phyloP scores from a whole-genome alignment of 2,113 vertebrate species.

The Poecilia latipinna region DNA sequence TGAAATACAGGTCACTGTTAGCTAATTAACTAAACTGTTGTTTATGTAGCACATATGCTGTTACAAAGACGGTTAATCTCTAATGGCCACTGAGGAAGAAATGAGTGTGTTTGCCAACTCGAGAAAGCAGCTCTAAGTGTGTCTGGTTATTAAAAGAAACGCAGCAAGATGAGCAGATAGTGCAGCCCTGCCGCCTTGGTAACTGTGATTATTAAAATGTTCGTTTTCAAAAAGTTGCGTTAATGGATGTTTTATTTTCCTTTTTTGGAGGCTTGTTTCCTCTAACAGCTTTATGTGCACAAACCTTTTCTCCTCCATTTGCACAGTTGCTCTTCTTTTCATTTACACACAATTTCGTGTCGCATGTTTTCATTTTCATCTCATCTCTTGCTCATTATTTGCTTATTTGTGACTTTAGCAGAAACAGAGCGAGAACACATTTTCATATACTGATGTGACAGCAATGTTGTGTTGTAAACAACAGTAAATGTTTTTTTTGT shows the following conservation, averaged over 20 bases:
- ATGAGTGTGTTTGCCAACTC: slow-evolving; percentile 20
- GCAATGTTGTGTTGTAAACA: slow-evolving; percentile 45
- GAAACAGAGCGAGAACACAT: slow-evolving; percentile 28
- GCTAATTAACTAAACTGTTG: slow-evolving; percentile 76
- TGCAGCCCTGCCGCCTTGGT: not conserved
- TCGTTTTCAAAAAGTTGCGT: slow-evolving; percentile 15
- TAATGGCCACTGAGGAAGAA: slow-evolving; percentile 51
- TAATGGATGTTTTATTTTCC: slow-evolving; percentile 1
- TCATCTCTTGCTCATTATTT: slow-evolving; percentile 53
- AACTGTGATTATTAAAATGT: slow-evolving; percentile 21
- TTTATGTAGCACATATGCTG: slow-evolving; percentile 58
- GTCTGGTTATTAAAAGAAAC: slow-evolving; percentile 41
- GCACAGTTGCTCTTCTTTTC: slow-evolving; percentile 40
- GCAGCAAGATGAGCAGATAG: not conserved
- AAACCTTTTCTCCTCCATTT: slow-evolving; percentile 33
- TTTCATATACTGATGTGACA: slow-evolving; percentile 28
- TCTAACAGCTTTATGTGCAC: slow-evolving; percentile 11
- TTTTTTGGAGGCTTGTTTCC: slow-evolving; percentile 7
- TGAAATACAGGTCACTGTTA: slow-evolving; percentile 68
- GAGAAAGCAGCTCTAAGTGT: slow-evolving; percentile 14
- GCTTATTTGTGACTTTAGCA: slow-evolving; percentile 51
- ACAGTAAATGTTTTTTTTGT: not conserved
- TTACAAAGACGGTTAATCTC: slow-evolving; percentile 33
- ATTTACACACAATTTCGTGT: slow-evolving; percentile 31
- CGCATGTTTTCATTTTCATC: slow-evolving; percentile 31